phyloP scores from a whole-genome alignment of 2,888 invertebrate species.

The Pheosia gnoma region DNA sequence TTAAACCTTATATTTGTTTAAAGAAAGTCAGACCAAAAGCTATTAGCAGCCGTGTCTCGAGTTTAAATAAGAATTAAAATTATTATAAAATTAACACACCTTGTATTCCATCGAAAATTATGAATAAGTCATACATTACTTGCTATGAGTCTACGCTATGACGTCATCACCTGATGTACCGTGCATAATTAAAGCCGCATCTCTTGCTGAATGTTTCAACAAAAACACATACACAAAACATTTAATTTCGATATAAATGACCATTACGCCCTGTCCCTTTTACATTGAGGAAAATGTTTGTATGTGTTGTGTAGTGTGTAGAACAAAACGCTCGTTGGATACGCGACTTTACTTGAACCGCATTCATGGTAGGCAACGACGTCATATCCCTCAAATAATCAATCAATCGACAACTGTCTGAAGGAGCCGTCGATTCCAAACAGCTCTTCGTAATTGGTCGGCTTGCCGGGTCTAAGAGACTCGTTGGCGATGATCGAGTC shows the following conservation, averaged over 20 bases:
- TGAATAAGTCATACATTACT: not conserved
- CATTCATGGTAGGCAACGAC: not conserved
- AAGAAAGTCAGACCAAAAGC: too few species aligned
- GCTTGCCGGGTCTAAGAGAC: conserved; percentile 90
- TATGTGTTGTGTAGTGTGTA: too few species aligned
- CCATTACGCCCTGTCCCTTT: too few species aligned
- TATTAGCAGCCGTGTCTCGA: too few species aligned
- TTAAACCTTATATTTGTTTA: too few species aligned
- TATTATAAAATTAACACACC: conserved; percentile 4
- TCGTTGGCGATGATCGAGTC: conserved; percentile 91
- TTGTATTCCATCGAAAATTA: not conserved
- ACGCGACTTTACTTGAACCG: too few species aligned
- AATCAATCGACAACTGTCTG: conserved; percentile 92
- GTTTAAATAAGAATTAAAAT: not conserved
- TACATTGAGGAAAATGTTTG: too few species aligned
- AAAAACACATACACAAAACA: too few species aligned
- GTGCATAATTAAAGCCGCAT: too few species aligned
- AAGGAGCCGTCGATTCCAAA: conserved; percentile 95
- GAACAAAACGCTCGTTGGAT: too few species aligned
- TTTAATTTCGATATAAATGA: too few species aligned
- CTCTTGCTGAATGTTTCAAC: too few species aligned
- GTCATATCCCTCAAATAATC: conserved; percentile 40
- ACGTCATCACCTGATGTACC: not conserved
- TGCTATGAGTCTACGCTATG: not conserved
- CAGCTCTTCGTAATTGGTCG: conserved; percentile 92